Conservation (phyloP, 1,140 invertebrate genomes). For the Bombus impatiens region DNA sequence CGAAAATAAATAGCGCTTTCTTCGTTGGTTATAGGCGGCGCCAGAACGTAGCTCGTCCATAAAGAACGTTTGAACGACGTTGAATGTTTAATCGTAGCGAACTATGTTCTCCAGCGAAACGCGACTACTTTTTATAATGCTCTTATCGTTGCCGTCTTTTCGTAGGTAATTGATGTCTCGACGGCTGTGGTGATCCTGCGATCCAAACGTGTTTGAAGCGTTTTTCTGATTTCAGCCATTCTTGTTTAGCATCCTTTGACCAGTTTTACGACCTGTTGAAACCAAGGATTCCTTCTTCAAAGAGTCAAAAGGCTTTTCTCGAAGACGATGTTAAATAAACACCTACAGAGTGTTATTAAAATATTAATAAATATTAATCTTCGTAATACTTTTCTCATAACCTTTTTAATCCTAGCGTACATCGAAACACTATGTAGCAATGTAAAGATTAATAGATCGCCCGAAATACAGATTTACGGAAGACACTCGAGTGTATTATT, state of each 20-base stretch:
- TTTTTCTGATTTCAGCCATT: not conserved
- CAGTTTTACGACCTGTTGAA: not conserved
- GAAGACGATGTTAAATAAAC: not conserved
- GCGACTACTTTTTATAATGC: not conserved
- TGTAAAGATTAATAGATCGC: not conserved
- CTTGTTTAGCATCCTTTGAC: not conserved
- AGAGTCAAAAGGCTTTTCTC: not conserved
- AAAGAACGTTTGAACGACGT: not conserved
- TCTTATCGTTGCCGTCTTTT: not conserved
- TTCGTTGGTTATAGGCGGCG: not conserved
- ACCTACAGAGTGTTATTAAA: not conserved
- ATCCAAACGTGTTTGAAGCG: not conserved
- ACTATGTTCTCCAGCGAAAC: not conserved
- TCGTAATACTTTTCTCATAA: not conserved
- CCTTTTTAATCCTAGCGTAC: not conserved
- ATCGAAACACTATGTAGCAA: not conserved
- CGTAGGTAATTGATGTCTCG: not conserved
- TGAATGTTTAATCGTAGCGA: constrained; percentile 1
- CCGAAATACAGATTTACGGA: not conserved
- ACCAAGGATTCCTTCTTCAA: not conserved
- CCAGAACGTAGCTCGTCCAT: not conserved
- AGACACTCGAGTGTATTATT: not conserved
- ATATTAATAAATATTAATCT: not conserved
- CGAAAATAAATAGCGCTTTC: constrained; percentile 37
- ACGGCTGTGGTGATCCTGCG: too few species aligned